A percentile compares a stretch with the other conserved stretches of the same genome.
Conservation (phyloP, 1,140 invertebrate species). For the Saccostrea cuccullata region DNA sequence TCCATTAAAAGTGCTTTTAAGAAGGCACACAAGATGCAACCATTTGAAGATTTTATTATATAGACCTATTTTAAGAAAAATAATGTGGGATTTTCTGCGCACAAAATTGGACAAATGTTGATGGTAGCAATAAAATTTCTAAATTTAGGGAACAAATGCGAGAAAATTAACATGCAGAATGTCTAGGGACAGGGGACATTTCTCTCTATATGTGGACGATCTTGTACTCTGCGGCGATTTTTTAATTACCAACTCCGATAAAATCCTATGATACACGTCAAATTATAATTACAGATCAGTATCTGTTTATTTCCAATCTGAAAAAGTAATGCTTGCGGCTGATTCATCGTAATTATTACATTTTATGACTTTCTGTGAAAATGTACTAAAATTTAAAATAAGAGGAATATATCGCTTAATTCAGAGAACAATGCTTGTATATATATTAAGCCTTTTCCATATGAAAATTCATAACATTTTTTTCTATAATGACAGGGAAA, state of each 20-base stretch:
- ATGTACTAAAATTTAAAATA: too few relatives aligned
- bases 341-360: neutral
- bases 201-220: neutral
- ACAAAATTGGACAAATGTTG: neutral
- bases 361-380: too few relatives aligned
- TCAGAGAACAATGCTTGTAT: too few relatives aligned
- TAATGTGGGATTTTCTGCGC: neutral
- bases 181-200: neutral
- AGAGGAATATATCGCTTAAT: too few relatives aligned
- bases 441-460: too few relatives aligned
- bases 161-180: neutral
- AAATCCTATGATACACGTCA: neutral
- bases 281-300: slow-evolving; percentile 6
- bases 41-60: neutral
- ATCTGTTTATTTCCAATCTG: neutral
- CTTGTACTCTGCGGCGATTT: neutral
- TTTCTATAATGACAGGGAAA: too few relatives aligned
- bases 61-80: neutral
- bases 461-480: too few relatives aligned
- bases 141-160: neutral
- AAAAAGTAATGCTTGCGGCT: neutral
- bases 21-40: too few relatives aligned
- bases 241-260: neutral
- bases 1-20: too few relatives aligned
- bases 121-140: neutral